phyloP scores from a whole-genome alignment of 2,797 vertebrate species.

The Enteromius afrohamiltoni region DNA sequence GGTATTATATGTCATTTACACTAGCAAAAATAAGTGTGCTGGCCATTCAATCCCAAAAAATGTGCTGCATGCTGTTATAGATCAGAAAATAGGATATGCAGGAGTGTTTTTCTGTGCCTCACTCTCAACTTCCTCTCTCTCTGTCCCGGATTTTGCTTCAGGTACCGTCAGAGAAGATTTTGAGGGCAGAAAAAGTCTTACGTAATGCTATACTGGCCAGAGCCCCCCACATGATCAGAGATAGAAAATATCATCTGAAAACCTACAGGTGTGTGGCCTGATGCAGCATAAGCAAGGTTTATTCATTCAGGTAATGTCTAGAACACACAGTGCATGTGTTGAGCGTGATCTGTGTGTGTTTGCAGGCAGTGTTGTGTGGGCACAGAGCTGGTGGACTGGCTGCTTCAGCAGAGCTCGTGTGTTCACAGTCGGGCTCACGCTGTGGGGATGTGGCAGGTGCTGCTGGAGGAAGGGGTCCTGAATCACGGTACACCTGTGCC shows the following conservation, averaged over 20 bases:
- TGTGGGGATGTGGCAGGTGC: slow-evolving; percentile 97
- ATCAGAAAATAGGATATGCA: slow-evolving; percentile 18
- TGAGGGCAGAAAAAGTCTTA: slow-evolving; percentile 92
- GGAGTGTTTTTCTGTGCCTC: slow-evolving; percentile 17
- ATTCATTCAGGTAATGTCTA: neutral
- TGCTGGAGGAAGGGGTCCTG: slow-evolving; percentile 93
- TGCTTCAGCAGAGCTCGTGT: slow-evolving; percentile 93
- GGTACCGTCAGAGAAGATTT: slow-evolving; percentile 96
- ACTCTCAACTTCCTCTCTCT: neutral
- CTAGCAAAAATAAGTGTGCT: slow-evolving; percentile 7
- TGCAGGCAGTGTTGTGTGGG: slow-evolving; percentile 96
- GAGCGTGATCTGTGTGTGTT: neutral
- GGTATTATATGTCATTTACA: slow-evolving; percentile 8
- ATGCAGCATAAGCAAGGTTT: neutral
- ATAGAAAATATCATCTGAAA: slow-evolving; percentile 97
- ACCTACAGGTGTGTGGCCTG: slow-evolving; percentile 86
- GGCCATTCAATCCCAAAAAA: slow-evolving; percentile 54
- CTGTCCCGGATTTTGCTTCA: slow-evolving; percentile 60
- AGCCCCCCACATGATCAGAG: slow-evolving; percentile 98
- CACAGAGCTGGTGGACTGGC: slow-evolving; percentile 96
- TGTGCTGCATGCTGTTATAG: slow-evolving; percentile 11
- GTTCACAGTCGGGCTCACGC: slow-evolving; percentile 94
- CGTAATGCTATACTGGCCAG: slow-evolving; percentile 91
- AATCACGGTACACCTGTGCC: slow-evolving; percentile 84
- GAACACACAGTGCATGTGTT: neutral